Conservation (phyloP, 2,797 vertebrate genomes). For the Aldrovandia affinis region DNA sequence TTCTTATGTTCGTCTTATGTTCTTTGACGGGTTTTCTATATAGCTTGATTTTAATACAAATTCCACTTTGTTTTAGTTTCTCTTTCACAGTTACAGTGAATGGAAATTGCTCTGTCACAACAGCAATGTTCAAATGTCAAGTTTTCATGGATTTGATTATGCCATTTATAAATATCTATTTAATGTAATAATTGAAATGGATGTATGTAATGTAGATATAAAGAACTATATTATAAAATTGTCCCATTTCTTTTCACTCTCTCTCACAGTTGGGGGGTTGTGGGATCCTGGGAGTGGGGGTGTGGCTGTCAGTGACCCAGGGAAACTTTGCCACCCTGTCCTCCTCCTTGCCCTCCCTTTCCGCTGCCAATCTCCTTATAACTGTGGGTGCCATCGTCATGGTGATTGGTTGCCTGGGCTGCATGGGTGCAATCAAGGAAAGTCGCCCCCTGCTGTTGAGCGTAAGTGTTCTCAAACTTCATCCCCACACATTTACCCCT, state of each 20-base stretch:
- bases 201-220: not conserved
- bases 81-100: not conserved
- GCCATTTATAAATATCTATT: not conserved
- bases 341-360: slow-evolving; percentile 92
- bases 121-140: not conserved
- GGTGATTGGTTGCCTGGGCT: slow-evolving; percentile 97
- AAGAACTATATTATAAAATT: not conserved
- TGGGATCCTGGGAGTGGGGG: slow-evolving; percentile 93
- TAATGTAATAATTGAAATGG: not conserved
- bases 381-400: slow-evolving; percentile 89
- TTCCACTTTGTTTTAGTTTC: not conserved
- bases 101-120: not conserved
- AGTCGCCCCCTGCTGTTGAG: slow-evolving; percentile 91
- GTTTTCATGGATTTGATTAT: not conserved
- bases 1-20: no score
- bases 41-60: not conserved
- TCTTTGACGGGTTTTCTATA: not conserved
- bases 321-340: slow-evolving; percentile 97
- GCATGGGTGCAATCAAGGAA: slow-evolving; percentile 95
- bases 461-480: slow-evolving; percentile 74
- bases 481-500: not conserved
- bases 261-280: slow-evolving; percentile 88
- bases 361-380: slow-evolving; percentile 95
- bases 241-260: slow-evolving; percentile 39
- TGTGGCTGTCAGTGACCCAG: slow-evolving; percentile 97